phyloP scores from a whole-genome alignment of 2,888 invertebrate species.

The Drosophila emarginata region DNA sequence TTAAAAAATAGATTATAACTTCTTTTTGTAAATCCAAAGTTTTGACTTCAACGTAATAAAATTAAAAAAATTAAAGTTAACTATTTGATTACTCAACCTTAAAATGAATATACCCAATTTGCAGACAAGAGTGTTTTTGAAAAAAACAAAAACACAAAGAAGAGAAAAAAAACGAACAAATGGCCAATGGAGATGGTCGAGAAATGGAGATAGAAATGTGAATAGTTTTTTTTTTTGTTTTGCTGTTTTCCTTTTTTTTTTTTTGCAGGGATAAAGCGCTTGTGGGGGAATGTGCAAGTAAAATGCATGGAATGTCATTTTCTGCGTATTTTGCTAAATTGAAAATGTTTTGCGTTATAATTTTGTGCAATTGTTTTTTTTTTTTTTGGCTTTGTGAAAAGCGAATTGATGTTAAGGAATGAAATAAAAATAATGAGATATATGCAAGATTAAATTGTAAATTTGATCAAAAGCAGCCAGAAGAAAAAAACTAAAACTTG shows the following conservation, averaged over 20 bases:
- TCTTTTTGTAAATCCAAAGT: no score
- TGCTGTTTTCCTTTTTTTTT: neutral
- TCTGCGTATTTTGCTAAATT: constrained; percentile 53
- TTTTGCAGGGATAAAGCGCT: neutral
- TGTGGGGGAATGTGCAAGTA: constrained; percentile 17
- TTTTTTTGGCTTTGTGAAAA: neutral
- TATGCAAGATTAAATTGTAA: neutral
- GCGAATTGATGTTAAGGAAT: constrained; percentile 3
- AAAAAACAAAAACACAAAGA: constrained; percentile 32
- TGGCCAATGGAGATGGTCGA: constrained; percentile 14
- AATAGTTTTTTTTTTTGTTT: constrained; percentile 1
- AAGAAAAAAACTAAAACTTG: neutral
- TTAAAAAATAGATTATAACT: no score
- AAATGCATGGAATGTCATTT: constrained; percentile 61
- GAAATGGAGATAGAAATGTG: constrained; percentile 2
- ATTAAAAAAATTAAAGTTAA: no score
- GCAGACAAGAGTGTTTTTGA: constrained; percentile 8
- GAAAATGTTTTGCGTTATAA: constrained; percentile 62
- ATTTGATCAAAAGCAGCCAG: neutral
- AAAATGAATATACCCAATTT: neutral
- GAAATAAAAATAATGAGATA: constrained; percentile 2
- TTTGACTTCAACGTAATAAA: no score
- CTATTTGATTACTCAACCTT: no score
- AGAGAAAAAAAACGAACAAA: constrained; percentile 33
- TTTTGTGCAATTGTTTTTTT: constrained; percentile 34